These are phyloP conservation scores for Peromyscus maniculatus DNA, from an alignment of 2,113 vertebrate genomes.

Conservation along the genomic window DNA sequence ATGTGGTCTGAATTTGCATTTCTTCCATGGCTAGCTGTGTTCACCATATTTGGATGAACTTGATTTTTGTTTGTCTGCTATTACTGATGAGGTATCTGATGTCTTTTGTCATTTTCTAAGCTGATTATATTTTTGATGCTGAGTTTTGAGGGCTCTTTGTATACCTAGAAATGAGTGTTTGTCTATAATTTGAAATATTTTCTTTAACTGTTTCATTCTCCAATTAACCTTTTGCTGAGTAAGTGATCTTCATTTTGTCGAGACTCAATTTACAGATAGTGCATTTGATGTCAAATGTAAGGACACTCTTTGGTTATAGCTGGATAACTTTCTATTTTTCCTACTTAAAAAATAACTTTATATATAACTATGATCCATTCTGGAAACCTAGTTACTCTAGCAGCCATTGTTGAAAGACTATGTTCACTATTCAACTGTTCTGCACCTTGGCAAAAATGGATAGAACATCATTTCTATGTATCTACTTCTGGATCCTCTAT, in stretches of 20 bases:
- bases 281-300: constrained; percentile 1
- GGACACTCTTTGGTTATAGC: not conserved
- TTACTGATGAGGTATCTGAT: not conserved
- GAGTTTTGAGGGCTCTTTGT: not conserved
- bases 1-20: constrained; percentile 27
- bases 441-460: not conserved
- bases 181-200: constrained; percentile 34
- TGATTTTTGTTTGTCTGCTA: not conserved
- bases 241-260: not conserved
- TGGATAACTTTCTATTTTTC: not conserved
- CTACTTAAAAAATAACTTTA: not conserved
- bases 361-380: not conserved
- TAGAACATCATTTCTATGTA: not conserved
- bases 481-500: not conserved
- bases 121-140: not conserved
- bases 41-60: not conserved
- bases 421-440: not conserved
- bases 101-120: constrained; percentile 15
- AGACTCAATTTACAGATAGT: not conserved
- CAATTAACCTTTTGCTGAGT: not conserved
- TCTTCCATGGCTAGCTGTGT: not conserved
- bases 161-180: not conserved
- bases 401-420: not conserved
- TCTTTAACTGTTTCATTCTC: not conserved
- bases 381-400: not conserved